Conservation (phyloP, 2,888 invertebrate species). For the Chaetoderma sp. region DNA sequence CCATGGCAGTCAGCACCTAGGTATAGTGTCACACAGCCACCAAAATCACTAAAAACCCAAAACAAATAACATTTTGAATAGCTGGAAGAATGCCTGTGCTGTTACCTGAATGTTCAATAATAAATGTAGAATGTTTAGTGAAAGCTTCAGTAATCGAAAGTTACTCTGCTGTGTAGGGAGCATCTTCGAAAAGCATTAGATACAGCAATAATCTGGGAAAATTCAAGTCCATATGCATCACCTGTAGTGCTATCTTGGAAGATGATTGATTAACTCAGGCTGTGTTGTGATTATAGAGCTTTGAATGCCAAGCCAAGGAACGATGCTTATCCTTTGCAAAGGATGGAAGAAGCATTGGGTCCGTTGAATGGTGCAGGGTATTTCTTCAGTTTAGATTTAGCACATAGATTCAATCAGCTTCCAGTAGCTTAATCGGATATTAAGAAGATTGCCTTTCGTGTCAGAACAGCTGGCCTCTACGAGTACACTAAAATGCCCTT, state of each 20-base stretch:
- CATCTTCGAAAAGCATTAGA: background rate
- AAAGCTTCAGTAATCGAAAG: too few species aligned
- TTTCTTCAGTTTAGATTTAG: slow-evolving; percentile 40
- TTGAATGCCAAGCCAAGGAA: slow-evolving; percentile 39
- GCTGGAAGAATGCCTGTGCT: too few species aligned
- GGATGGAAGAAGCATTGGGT: slow-evolving; percentile 40
- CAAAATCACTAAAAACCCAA: too few species aligned
- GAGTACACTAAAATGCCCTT: slow-evolving; percentile 6
- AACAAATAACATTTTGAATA: too few species aligned
- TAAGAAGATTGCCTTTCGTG: slow-evolving; percentile 3
- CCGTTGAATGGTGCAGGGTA: slow-evolving; percentile 26
- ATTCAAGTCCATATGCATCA: slow-evolving; percentile 35
- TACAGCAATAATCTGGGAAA: background rate
- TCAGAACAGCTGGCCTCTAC: background rate
- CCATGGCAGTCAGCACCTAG: too few species aligned
- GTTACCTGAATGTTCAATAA: too few species aligned
- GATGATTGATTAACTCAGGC: slow-evolving; percentile 24
- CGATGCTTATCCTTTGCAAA: slow-evolving; percentile 42
- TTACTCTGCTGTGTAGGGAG: too few species aligned
- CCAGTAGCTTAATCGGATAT: slow-evolving; percentile 21
- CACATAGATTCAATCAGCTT: slow-evolving; percentile 40
- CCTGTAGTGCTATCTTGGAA: slow-evolving; percentile 41
- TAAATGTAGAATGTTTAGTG: too few species aligned
- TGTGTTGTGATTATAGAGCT: slow-evolving; percentile 40
- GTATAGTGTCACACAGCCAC: too few species aligned